Base-by-base conservation (phyloP, 1,140 invertebrate species). In the Drosophila nigromelanica region DNA sequence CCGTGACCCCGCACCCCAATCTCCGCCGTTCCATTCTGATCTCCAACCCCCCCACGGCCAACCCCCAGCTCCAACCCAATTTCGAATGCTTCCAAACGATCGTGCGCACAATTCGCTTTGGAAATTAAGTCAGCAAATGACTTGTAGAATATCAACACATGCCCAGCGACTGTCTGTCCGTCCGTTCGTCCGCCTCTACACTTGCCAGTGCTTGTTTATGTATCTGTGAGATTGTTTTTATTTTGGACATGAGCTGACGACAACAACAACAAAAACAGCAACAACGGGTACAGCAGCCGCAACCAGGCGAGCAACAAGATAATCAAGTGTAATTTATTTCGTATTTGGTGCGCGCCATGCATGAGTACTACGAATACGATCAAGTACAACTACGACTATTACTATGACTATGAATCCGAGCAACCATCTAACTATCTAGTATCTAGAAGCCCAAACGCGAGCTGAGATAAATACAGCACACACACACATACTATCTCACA, bases 271-370 rank as follows among this genome's bases (percentile, higher is more conserved):
- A 69, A 66, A n/a, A n/a, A n/a, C n/a, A n/a, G n/a, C 55, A 43
- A 43, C 21, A n/a, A 35, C 8, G 30, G 6, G 30, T 4, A 45
- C 15, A 59, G 54, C 58, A 73, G 68, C 67, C 64, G 69, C 62
- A 73, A 64, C 52, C 67, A 76, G 73, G 45, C 73, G 77, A 63
- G 80, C 82, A 87, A 87, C 83, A 87, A 89, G 85, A 89, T 87
- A 91, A 91, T 91, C 89, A 91, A 91, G 79, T 90, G 76, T 91
- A 91, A 91, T 91, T 91, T 91, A 91, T 91, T 91, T 91, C 81
- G 81, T 85, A 91, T 91, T 91, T 89, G 73, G 70, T 83, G 76
- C 73, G 63, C 85, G 80, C 80, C 73, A 87, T 87, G 83, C 83
- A 87, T 89, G 83, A 89, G 68, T 63, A 69, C 63, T 50, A 72